phyloP scores from a whole-genome alignment of 2,888 invertebrate species.

The Mythimna loreyi region DNA sequence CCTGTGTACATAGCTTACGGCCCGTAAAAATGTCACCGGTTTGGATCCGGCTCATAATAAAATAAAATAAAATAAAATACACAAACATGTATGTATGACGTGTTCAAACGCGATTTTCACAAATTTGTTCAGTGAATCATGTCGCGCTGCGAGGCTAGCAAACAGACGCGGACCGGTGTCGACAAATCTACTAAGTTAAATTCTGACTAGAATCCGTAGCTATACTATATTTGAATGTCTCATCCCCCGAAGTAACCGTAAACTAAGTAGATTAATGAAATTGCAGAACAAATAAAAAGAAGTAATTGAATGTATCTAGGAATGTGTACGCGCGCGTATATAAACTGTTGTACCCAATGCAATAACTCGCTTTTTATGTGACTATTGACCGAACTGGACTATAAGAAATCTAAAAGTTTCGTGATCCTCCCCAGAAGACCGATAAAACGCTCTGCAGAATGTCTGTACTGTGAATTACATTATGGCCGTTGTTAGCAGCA shows the following conservation, averaged over 20 bases:
- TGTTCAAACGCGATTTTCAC: constrained; percentile 76
- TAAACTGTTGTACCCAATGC: constrained; percentile 58
- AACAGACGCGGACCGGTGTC: constrained; percentile 67
- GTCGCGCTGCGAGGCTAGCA: constrained; percentile 69
- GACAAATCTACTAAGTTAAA: constrained; percentile 67
- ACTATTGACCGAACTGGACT: constrained; percentile 65
- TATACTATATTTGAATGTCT: constrained; percentile 35
- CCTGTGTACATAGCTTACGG: constrained; percentile 62
- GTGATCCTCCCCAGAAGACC: constrained; percentile 66
- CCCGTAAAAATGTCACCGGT: constrained; percentile 69
- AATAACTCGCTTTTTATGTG: constrained; percentile 66
- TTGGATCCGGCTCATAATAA: constrained; percentile 69
- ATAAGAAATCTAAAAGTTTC: constrained; percentile 69
- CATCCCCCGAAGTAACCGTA: constrained; percentile 38
- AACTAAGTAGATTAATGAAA: constrained; percentile 50
- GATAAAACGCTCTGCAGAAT: constrained; percentile 69
- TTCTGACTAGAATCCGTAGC: constrained; percentile 55
- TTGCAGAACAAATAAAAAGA: constrained; percentile 54
- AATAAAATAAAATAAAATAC: constrained; percentile 75
- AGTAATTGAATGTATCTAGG: constrained; percentile 43
- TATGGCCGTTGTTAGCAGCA: constrained; percentile 51
- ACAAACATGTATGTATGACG: constrained; percentile 72
- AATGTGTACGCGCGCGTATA: constrained; percentile 47
- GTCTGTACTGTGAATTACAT: constrained; percentile 56
- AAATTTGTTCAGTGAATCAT: constrained; percentile 80